These are phyloP conservation scores for Parazoanthus atlanticus DNA, from an alignment of 92 coral and sea anemone genomes.

Conservation along the genomic window DNA sequence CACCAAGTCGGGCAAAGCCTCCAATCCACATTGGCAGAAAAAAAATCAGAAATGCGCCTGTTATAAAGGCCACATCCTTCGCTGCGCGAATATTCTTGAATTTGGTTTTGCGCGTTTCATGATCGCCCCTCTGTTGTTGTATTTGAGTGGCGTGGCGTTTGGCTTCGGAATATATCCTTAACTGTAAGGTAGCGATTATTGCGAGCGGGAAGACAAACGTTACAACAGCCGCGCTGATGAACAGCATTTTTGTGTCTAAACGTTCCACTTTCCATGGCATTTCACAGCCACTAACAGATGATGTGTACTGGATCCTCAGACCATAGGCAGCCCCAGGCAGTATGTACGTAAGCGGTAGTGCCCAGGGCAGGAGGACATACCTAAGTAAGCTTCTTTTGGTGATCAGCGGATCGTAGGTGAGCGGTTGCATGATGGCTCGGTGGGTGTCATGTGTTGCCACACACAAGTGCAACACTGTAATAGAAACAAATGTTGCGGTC, in stretches of 20 bases:
- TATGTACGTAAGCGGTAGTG: neutral
- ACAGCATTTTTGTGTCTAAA: neutral
- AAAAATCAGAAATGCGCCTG: neutral
- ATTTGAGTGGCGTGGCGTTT: neutral
- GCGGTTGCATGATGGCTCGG: neutral
- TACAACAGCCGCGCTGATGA: neutral
- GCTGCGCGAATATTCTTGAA: constrained; percentile 7
- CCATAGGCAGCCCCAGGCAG: neutral
- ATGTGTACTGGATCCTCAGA: neutral
- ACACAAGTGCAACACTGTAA: constrained; percentile 6
- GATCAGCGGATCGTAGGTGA: neutral
- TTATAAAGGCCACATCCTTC: neutral
- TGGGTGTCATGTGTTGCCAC: neutral
- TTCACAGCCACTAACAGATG: constrained; percentile 1
- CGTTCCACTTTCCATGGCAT: neutral
- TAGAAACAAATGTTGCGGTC: neutral
- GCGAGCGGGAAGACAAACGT: neutral
- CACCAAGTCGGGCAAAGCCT: neutral
- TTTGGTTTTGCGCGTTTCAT: neutral
- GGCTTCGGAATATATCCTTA: neutral
- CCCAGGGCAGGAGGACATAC: neutral
- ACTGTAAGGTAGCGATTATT: neutral
- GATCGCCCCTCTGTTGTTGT: neutral
- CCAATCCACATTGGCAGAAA: constrained; percentile 3
- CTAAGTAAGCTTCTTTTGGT: neutral